These are phyloP conservation scores for Zelleria hepariella DNA, from an alignment of 2,888 invertebrate genomes.

Conservation along the genomic window DNA sequence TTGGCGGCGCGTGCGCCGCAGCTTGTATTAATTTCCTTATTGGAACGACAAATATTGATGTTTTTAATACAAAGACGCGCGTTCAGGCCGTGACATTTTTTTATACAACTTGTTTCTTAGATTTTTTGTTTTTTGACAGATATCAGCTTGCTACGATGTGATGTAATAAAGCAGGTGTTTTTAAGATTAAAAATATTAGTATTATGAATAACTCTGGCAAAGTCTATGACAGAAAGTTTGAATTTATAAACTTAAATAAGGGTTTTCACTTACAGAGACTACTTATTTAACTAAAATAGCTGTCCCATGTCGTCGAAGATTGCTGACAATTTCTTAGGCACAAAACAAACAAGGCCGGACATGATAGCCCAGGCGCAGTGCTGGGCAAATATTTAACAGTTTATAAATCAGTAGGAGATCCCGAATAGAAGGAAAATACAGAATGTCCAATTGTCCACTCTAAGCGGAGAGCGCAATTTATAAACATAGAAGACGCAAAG, in stretches of 20 bases:
- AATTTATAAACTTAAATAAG: no score
- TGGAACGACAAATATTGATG: constrained; percentile 45
- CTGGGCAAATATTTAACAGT: constrained; percentile 50
- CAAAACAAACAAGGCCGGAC: constrained; percentile 46
- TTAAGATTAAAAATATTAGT: neutral
- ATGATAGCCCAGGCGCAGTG: constrained; percentile 33
- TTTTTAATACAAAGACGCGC: neutral
- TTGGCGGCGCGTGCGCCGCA: constrained; percentile 21
- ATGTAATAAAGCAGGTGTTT: neutral
- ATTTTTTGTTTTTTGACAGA: neutral
- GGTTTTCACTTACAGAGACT: no score
- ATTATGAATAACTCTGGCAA: no score
- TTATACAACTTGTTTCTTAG: neutral
- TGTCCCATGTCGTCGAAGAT: constrained; percentile 47
- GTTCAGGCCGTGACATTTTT: neutral
- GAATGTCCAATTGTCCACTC: neutral
- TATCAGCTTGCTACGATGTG: neutral
- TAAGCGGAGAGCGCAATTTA: no score
- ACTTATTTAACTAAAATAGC: constrained; percentile 14
- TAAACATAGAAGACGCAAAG: no score
- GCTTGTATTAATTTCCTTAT: constrained; percentile 31
- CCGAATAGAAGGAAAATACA: neutral
- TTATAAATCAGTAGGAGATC: constrained; percentile 31
- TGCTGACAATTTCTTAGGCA: constrained; percentile 42
- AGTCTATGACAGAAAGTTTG: no score